A percentile compares a stretch with the other conserved stretches of the same genome.
These are phyloP conservation scores for Lithobius niger DNA, from an alignment of 1,140 invertebrate genomes.

Conservation along the genomic window DNA sequence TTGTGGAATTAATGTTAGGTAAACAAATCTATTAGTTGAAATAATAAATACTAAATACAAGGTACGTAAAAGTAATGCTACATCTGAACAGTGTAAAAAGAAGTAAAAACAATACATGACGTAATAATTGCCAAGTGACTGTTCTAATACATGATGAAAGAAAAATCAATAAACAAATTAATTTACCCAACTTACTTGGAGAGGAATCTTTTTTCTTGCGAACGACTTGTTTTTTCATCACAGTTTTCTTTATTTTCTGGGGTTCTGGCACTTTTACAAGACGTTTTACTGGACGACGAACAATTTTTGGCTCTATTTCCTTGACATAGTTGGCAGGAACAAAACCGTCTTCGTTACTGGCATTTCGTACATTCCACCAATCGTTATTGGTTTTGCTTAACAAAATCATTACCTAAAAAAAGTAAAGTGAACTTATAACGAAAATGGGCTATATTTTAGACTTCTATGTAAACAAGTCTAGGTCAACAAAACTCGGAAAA, in stretches of 20 bases:
- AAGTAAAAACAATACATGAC: background rate
- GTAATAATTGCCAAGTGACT: too few species aligned
- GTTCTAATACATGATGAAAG: background rate
- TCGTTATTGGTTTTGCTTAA: constrained; percentile 90
- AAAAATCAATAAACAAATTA: constrained; percentile 5
- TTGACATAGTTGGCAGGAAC: constrained; percentile 95
- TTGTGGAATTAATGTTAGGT: too few species aligned
- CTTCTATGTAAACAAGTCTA: too few species aligned
- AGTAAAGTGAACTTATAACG: too few species aligned
- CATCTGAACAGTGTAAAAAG: too few species aligned
- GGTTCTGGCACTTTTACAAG: constrained; percentile 67
- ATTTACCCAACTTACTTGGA: constrained; percentile 9
- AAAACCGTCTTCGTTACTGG: constrained; percentile 83
- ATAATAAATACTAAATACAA: too few species aligned
- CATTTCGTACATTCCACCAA: constrained; percentile 95
- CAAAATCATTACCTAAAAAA: constrained; percentile 61
- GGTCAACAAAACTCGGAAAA: too few species aligned
- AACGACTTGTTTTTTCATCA: constrained; percentile 37
- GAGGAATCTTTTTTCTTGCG: constrained; percentile 16
- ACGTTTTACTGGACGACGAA: constrained; percentile 64
- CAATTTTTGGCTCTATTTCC: constrained; percentile 75
- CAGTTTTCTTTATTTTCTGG: constrained; percentile 76
- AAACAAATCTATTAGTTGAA: too few species aligned
- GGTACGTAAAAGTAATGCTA: too few species aligned
- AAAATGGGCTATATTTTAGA: too few species aligned